Base-by-base conservation (phyloP, 2,113 vertebrate genomes). In the Hoplias malabaricus region DNA sequence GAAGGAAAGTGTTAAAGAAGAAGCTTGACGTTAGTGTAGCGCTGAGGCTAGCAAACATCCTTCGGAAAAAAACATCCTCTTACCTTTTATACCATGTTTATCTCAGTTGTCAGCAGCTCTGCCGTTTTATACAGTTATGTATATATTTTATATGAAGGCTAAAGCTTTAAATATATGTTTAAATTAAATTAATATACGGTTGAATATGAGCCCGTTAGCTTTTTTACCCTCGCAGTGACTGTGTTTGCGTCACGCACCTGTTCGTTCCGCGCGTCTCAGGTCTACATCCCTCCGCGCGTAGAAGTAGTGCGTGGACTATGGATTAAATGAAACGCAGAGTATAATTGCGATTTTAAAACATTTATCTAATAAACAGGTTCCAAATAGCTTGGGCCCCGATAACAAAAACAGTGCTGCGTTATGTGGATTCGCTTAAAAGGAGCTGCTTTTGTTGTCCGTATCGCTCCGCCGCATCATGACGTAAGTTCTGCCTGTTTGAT, bases 171-270 rank as follows among this genome's bases (percentile, higher is more conserved):
- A 34, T 9, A 29, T 25, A 1, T 23, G 43, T 42, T 69, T 42
- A 29, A 27, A 38, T 34, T 10, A 10, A 27, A 33, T n/a, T 43
- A n/a, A 12, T 54, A 75, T 43, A 40, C 29, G 42, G 66, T 31
- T 65, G 40, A 16, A 54, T 56, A 8, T 54, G n/a, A 66, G 27
- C 67, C 27, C 6, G 19, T 25, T 70, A 54, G 68, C 48, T 38
- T 56, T 36, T 12, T 34, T 53, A 19, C 68, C 27, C 59, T 48
- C 23, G 21, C 46, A 10, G 61, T 53, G 57, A 73, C 65, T 62
- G 70, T 75, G 79, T 53, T 79, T 71, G 67, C 81, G 81, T 82
- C 81, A 82, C 56, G 53, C 77, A 82, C 81, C 81, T 82, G 81
- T 40, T 82, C 50, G 66, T 43, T 27, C 38, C 14, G 23, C 74